Evolutionary conservation across 2,888 invertebrate genomes (phyloP), one percentile per base, ranked within the genome.

Genomic region (Pachliopta kotzebuea): DNA sequence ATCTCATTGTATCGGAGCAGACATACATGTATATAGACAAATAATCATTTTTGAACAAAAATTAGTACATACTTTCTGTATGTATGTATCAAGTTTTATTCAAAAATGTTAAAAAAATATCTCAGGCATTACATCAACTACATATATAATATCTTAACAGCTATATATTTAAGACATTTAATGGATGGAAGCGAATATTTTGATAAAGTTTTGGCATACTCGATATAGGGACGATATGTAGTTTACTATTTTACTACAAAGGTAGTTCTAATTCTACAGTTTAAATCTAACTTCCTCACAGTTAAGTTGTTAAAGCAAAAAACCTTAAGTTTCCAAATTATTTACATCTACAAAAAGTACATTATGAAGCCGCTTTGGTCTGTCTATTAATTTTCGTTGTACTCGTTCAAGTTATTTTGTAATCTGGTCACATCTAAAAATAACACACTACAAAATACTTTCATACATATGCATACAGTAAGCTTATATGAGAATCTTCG

Each of bases 161-260:
- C 24, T 26, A 52, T 37, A 31, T 45, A 56, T 31, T 37, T 20
- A 45, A 60, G 21, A 45, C 29, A 58, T 23, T 24, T 58, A 58
- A 11, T 63, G 63, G 70, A 71, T 72, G 73, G 73, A 71, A 72
- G 71, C 68, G 65, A 68, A 53, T 52, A 45, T 68, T 70, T 71
- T 71, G 70, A 72, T 71, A 59, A 68, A 49, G 21, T 52, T 21
- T 67, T 68, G 65, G 68, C 68, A 69, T 18, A n/a, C 45, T 37
- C 37, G 66, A 60, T 66, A 60, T 65, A 24, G 63, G 56, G 61
- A 68, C 56, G 66, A 66, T 67, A 68, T 61, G 53, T 62, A 31
- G 29, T 65, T 60, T 54, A 66, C 56, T 50, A 52, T 17, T 31
- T 24, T 54, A 64, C 69, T 68, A 68, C 31, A 31, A 21, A 56